Base-by-base conservation (phyloP, 2,113 vertebrate genomes). In the Parus major region DNA sequence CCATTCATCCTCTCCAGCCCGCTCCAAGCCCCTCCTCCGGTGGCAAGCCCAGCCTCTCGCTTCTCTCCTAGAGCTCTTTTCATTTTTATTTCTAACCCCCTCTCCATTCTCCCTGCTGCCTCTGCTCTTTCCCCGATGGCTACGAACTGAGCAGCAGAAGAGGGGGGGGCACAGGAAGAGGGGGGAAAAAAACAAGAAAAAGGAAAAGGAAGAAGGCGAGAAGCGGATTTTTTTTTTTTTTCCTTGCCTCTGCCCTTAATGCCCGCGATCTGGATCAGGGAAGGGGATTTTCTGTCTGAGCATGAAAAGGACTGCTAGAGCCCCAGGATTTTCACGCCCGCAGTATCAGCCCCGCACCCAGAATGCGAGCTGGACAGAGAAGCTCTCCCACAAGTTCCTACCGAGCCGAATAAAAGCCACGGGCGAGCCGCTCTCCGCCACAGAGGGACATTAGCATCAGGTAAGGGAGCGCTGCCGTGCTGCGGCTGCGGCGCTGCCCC, bases 231-330 rank as follows among this genome's bases (percentile, higher is more conserved):
- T 71, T 42, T 55, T 83, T 42, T 55, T 52, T 66, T 78, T 59
- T 64, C 42, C 82, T 86, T 89, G 73, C 91, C 92, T 95, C 96
- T 91, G 86, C 93, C 93, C 96, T 97, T 94, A 95, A 98, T 98
- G 98, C 96, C 97, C 95, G 97, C 96, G 84, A 97, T 97, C 97
- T 97, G 97, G 97, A 96, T 96, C 97, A 93, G 96, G 97, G 95
- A 91, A 96, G 87, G 96, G 97, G 97, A 97, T 97, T 97, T 95
- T 82, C 96, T 95, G 96, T 97, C 97, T 97, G 98, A 98, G 98
- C 97, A 98, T 98, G 98, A 98, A 98, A 98, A 98, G 97, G 97
- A 97, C 97, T 98, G 98, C 97, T 97, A 97, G 96, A 96, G 95
- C 95, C 96, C 97, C 98, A 97, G 97, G 88, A 95, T 96, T 96